A percentile compares a stretch with the other conserved stretches of the same genome.
Evolutionary conservation across 2,113 vertebrate species (phyloP).

Genomic region (Empidonax traillii): DNA sequence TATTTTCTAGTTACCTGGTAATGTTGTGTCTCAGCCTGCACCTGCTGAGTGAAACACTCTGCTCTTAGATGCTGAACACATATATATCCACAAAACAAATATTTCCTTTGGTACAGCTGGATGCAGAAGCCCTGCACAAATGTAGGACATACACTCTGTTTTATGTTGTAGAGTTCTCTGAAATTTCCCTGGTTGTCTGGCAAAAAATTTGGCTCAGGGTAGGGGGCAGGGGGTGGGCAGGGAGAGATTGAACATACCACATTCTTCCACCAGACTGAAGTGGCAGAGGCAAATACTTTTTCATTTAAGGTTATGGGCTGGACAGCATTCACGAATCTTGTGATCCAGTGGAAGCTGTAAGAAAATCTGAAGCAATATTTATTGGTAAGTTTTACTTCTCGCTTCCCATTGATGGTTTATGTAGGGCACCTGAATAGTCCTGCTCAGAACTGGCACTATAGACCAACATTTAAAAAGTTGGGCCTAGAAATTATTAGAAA

Average conservation of each 20-base stretch:
- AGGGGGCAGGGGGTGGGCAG: not conserved
- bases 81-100: not conserved
- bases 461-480: not conserved
- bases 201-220: not conserved
- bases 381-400: constrained; percentile 74
- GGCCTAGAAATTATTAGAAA: not conserved
- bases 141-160: fast-evolving
- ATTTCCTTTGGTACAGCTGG: not conserved
- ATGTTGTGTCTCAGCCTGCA: not conserved
- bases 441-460: not conserved
- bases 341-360: constrained; percentile 80
- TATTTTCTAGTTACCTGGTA: not conserved
- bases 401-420: not conserved
- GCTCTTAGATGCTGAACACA: not conserved
- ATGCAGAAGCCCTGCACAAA: not conserved
- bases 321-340: constrained; percentile 84
- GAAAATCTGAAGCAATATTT: constrained; percentile 83
- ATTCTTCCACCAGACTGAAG: not conserved
- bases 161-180: not conserved
- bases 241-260: not conserved
- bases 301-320: constrained; percentile 79
- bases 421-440: not conserved
- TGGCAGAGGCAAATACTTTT: not conserved
- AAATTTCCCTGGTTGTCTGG: not conserved
- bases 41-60: not conserved